Evolutionary conservation across 2,888 invertebrate genomes (phyloP).

Genomic region (Cephus spinipes): DNA sequence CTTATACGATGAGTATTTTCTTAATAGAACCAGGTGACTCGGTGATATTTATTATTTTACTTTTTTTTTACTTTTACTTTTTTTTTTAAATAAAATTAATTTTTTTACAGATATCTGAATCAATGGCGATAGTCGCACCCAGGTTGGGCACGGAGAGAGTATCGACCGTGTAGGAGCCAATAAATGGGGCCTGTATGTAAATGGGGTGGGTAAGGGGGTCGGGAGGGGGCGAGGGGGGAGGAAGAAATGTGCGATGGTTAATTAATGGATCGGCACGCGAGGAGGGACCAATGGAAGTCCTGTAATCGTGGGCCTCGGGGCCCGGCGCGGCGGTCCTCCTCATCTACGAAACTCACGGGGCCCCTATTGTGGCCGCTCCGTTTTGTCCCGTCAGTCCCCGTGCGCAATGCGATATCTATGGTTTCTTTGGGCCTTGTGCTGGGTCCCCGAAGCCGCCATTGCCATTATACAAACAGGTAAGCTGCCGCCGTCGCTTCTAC

Average conservation of each 20-base stretch:
- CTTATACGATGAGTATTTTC: not conserved
- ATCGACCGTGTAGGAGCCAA: too few relatives aligned
- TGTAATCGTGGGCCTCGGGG: constrained; percentile 25
- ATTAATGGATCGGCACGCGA: constrained; percentile 64
- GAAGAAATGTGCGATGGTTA: constrained; percentile 48
- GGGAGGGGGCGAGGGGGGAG: not conserved
- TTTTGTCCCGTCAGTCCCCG: constrained; percentile 66
- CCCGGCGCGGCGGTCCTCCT: constrained; percentile 19
- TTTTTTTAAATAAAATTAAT: not conserved
- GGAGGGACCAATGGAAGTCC: constrained; percentile 38
- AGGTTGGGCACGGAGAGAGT: too few relatives aligned
- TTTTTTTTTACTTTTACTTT: too few relatives aligned
- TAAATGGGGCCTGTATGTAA: too few relatives aligned
- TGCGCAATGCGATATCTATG: constrained; percentile 65
- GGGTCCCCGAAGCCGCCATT: constrained; percentile 50
- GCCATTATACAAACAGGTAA: constrained; percentile 41
- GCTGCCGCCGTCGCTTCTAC: constrained; percentile 13
- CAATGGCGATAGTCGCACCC: too few relatives aligned
- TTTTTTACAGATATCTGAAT: not conserved
- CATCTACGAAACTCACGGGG: constrained; percentile 15
- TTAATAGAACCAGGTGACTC: not conserved
- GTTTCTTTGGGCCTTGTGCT: constrained; percentile 55
- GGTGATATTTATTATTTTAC: not conserved
- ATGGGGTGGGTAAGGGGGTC: too few relatives aligned
- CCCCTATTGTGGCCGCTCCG: constrained; percentile 56